Percentiles rank a stretch among this genome's conserved stretches.
These are phyloP conservation scores for Cylas formicarius DNA, from an alignment of 1,140 invertebrate species.

Conservation along the genomic window DNA sequence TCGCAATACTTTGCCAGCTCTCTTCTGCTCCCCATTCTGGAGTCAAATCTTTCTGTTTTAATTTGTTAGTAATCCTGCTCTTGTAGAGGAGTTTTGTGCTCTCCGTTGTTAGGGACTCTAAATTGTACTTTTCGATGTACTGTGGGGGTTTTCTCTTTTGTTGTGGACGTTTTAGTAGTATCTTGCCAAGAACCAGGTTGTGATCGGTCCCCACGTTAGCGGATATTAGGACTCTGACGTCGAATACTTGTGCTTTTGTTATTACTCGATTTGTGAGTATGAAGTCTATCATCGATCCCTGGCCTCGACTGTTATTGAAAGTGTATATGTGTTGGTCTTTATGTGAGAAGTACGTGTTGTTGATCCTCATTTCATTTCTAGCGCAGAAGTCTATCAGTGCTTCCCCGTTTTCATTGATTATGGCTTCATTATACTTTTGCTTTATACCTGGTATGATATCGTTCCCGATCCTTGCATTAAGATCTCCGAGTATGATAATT, in stretches of 20 bases:
- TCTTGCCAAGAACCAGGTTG: no score
- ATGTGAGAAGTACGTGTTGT: slow-evolving; percentile 4
- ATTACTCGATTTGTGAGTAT: no score
- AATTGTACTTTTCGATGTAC: slow-evolving; percentile 6
- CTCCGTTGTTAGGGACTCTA: slow-evolving; percentile 2
- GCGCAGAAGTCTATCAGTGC: slow-evolving; percentile 11
- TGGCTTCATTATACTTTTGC: slow-evolving; percentile 7
- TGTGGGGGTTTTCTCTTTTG: no score
- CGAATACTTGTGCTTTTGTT: no score
- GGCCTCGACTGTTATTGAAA: no score
- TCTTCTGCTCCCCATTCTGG: not conserved
- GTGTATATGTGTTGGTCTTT: slow-evolving; percentile 11
- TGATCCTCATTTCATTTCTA: slow-evolving; percentile 5
- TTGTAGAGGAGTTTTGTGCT: slow-evolving; percentile 7
- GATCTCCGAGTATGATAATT: slow-evolving; percentile 10
- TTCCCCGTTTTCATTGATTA: slow-evolving; percentile 9
- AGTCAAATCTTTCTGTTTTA: not conserved
- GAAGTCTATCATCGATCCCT: no score
- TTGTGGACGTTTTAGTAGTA: no score
- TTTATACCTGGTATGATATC: slow-evolving; percentile 8
- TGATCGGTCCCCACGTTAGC: no score
- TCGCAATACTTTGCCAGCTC: not conserved
- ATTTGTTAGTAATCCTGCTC: slow-evolving; percentile 1
- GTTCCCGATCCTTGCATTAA: slow-evolving; percentile 7
- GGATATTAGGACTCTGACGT: no score